Evolutionary conservation across 2,797 vertebrate species (phyloP).

Genomic region (Allobates femoralis): DNA sequence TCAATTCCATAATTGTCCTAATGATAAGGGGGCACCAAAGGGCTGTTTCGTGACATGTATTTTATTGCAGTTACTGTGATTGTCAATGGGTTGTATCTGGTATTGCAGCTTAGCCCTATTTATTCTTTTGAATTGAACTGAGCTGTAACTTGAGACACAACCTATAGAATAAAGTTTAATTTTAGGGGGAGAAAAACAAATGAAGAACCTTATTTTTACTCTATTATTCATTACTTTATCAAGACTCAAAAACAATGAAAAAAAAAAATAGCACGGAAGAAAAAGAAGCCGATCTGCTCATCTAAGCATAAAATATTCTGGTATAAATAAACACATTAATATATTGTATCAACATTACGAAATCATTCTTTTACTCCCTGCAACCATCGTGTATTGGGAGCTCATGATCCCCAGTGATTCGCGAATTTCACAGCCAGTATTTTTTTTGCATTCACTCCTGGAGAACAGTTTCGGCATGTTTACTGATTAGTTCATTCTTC

Average conservation of each 20-base stretch:
- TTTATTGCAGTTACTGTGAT: too few species aligned
- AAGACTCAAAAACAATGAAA: background rate
- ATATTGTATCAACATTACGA: slow-evolving; percentile 31
- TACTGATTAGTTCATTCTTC: slow-evolving; percentile 59
- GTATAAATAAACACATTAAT: slow-evolving; percentile 27
- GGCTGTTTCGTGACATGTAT: too few species aligned
- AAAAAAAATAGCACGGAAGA: background rate
- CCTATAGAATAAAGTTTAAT: background rate
- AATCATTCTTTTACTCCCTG: slow-evolving; percentile 23
- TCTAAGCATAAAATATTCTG: slow-evolving; percentile 3
- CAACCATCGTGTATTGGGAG: background rate
- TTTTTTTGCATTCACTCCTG: slow-evolving; percentile 37
- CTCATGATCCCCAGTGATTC: background rate
- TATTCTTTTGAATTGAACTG: background rate
- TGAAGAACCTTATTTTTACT: background rate
- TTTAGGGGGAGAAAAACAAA: background rate
- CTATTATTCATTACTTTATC: background rate
- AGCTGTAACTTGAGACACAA: background rate
- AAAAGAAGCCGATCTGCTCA: too few species aligned
- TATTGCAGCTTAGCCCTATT: background rate
- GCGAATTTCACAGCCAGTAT: slow-evolving; percentile 11
- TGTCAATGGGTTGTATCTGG: background rate
- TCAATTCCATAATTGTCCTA: too few species aligned
- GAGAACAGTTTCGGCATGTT: slow-evolving; percentile 50
- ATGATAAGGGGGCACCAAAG: too few species aligned